Evolutionary conservation across 30 jellyfish, hydroid and myxozoan genomes (phyloP).

Genomic region (Rhopilema esculentum): DNA sequence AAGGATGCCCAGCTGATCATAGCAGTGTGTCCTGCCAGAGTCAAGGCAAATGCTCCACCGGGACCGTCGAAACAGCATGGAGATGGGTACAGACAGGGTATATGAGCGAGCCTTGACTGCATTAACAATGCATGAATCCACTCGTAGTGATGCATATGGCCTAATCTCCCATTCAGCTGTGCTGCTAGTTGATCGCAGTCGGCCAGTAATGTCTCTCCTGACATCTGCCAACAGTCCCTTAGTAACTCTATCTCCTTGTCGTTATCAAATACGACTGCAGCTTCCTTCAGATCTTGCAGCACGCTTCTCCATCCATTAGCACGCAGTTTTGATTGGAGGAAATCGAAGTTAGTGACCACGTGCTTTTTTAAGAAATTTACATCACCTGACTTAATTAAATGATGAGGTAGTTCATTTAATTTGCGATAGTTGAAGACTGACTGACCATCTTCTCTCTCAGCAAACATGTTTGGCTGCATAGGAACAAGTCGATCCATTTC

Average conservation of each 20-base stretch:
- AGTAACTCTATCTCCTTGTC: constrained; percentile 70
- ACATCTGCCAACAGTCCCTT: constrained; percentile 69
- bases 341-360: constrained; percentile 71
- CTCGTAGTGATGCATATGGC: constrained; percentile 21
- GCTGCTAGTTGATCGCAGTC: constrained; percentile 82
- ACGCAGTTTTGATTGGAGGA: constrained; percentile 62
- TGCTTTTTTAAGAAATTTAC: constrained; percentile 54
- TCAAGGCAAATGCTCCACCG: constrained; percentile 81
- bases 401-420: constrained; percentile 87
- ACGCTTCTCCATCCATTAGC: constrained; percentile 71
- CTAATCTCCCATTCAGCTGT: constrained; percentile 71
- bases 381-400: constrained; percentile 44
- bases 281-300: constrained; percentile 76
- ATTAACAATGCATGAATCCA: constrained; percentile 33
- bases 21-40: constrained; percentile 82
- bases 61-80: constrained; percentile 76
- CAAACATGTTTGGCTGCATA: constrained; percentile 80
- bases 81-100: constrained; percentile 74
- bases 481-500: constrained; percentile 83
- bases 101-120: constrained; percentile 58
- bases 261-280: constrained; percentile 47
- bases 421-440: constrained; percentile 70
- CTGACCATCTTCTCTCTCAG: constrained; percentile 35
- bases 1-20: constrained; percentile 38
- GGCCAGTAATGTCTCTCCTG: constrained; percentile 48